Conservation (phyloP, 2,113 vertebrate species). For the Rhinoderma darwinii region DNA sequence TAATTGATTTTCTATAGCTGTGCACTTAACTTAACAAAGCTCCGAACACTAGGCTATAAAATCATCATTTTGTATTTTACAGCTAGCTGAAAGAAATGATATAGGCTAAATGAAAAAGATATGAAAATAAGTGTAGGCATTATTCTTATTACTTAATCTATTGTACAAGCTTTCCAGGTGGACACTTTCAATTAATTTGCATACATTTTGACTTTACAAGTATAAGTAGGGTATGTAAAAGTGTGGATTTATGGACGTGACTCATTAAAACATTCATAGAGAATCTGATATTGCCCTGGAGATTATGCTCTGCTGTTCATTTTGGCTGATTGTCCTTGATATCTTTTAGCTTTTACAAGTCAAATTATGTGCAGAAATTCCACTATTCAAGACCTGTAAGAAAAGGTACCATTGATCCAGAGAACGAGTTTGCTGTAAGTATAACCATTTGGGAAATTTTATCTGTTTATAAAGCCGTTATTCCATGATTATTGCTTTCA, state of each 20-base stretch:
- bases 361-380: slow-evolving; percentile 94
- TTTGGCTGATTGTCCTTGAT: slow-evolving; percentile 55
- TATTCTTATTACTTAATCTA: slow-evolving; percentile 22
- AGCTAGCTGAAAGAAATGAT: neutral
- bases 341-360: slow-evolving; percentile 93
- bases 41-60: neutral
- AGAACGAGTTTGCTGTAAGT: slow-evolving; percentile 98
- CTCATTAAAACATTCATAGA: neutral
- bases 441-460: slow-evolving; percentile 23
- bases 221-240: slow-evolving; percentile 27
- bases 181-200: slow-evolving; percentile 24
- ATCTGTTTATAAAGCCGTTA: neutral
- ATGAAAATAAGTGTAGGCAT: neutral
- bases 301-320: slow-evolving; percentile 4
- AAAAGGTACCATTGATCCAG: slow-evolving; percentile 89
- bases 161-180: neutral
- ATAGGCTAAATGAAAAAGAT: neutral
- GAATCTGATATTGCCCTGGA: slow-evolving; percentile 13
- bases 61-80: slow-evolving; percentile 21
- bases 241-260: slow-evolving; percentile 12
- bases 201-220: slow-evolving; percentile 34
- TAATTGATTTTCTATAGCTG: slow-evolving; percentile 17
- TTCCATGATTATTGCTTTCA: neutral
- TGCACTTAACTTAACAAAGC: neutral
- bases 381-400: slow-evolving; percentile 94